Evolutionary conservation across 2,888 invertebrate species (phyloP), one percentile per base, ranked within the genome.

Genomic region (Noctua janthe): DNA sequence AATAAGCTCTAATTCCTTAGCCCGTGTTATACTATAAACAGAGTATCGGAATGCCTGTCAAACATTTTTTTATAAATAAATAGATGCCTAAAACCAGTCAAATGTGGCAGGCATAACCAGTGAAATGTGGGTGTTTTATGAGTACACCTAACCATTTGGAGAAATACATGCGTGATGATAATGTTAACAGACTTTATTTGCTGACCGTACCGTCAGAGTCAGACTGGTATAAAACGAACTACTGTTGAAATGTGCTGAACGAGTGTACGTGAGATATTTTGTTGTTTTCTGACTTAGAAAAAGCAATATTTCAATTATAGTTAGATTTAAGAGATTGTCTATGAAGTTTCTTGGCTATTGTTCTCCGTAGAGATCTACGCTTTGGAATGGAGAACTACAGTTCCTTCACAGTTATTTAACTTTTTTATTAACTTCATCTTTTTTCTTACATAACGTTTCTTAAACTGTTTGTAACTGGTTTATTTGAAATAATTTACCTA

Each of bases 151-250:
- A 43, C 43, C 23, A 20, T 66, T 39, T 23, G 5, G 23, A 5
- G 11, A 29, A 29, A 29, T 29, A 29, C 29, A 29, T 29, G 29
- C 29, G 29, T 29, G 29, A 29, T 29, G 8, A 51, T 0, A 76
- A 23, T 11, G 15, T 47, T 47, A 11, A 5, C 35, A 35, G 2
- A 20, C 35, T 66, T 35, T 35, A 66, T 66, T 49, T 62, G 59
- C 49, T 62, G 20, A 10, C 77, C 20, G 59, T 76, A 76, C 77
- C 20, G 35, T 20, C 20, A 66, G 4, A 35, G 1, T 15, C 35
- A 15, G 15, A 76, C 23, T 75, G 43, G 47, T 74, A 54, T 74
- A 51, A 75, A 75, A 51, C 43, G 23, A 49, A 71, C 43, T 79
- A n/a, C 79, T 15, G 47, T 35, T 43, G 23, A 51, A 71, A 64